Base-by-base conservation (phyloP, 2,888 invertebrate genomes). In the Corbicula japonica region DNA sequence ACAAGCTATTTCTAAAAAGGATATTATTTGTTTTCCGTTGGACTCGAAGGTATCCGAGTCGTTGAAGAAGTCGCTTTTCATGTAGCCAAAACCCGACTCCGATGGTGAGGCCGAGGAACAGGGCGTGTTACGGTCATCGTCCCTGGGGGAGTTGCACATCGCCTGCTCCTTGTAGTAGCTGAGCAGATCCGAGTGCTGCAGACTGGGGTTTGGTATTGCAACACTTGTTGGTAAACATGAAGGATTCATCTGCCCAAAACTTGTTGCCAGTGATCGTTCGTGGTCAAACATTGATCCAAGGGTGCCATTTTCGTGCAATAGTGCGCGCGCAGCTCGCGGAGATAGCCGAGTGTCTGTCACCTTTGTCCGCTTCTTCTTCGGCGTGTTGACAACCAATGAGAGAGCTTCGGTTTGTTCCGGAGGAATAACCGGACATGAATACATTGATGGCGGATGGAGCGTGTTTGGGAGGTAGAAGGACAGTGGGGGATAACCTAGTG, bases 331-430 rank as follows among this genome's bases (percentile, higher is more conserved):
- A 32, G 91, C 92, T 23, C 93, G 86, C 3, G 93, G 93, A 18
- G 93, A 92, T 58, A 93, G 88, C 34, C 93, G 86, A 1, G 93
- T 93, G 86, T 93, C 93, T 10, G 98, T 98, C 91, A 98, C 94
- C 96, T 99, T 99, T 93, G 98, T 98, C 71, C 99, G 95, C 94
- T 98, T 98, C 94, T 98, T 98, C 95, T 98, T 98, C 1, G 98
- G 98, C 3, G 91, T 90, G 58, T 97, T 97, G 87, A 98, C 98
- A 76, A 99, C 98, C 89, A 98, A 95, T 93, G 98, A 98, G 73
- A 99, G 95, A 3, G 98, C 98, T 93, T 98, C 98, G 15, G 92
- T 92, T 82, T 93, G 93, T 63, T 93, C 93, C 0, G 92, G 92
- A 35, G 87, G 86, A 58, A 84, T 65, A 12, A 81, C 73, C 48